These are phyloP conservation scores for Apotomis turbidana DNA, from an alignment of 2,888 invertebrate genomes.

Conservation along the genomic window DNA sequence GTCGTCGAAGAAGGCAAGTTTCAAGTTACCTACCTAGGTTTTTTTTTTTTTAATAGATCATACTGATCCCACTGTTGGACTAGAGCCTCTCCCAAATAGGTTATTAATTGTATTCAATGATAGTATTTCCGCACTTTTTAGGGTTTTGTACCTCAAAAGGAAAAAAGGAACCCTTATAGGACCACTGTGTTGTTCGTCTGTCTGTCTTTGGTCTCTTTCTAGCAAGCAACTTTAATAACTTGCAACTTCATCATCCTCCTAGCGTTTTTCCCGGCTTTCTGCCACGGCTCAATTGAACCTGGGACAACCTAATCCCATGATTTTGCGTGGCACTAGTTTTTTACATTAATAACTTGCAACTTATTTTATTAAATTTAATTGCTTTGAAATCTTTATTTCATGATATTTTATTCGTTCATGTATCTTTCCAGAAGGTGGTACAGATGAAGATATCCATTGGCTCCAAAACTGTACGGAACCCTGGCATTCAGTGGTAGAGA, in stretches of 20 bases:
- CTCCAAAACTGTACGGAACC: too few relatives aligned
- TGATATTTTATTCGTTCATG: conserved; percentile 7
- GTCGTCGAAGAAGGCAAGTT: conserved; percentile 4
- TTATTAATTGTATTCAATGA: not conserved
- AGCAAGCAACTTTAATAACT: too few relatives aligned
- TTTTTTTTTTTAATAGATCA: conserved; percentile 8
- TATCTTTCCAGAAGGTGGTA: conserved; percentile 20
- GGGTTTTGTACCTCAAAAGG: too few relatives aligned
- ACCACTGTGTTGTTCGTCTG: too few relatives aligned
- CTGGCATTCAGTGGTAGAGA: too few relatives aligned
- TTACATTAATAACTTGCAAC: not conserved
- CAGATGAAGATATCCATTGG: too few relatives aligned
- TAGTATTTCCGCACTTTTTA: too few relatives aligned
- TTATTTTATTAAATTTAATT: not conserved
- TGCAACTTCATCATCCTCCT: too few relatives aligned
- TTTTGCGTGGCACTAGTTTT: not conserved
- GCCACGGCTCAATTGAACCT: too few relatives aligned
- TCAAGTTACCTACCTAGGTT: conserved; percentile 4
- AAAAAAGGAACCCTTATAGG: too few relatives aligned
- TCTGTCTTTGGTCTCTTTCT: too few relatives aligned
- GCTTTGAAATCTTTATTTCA: not conserved
- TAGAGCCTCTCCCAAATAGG: not conserved
- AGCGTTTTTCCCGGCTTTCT: too few relatives aligned
- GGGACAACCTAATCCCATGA: not conserved
- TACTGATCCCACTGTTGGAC: not conserved